phyloP scores from a whole-genome alignment of 2,797 vertebrate species.

The Hyperoplus immaculatus region DNA sequence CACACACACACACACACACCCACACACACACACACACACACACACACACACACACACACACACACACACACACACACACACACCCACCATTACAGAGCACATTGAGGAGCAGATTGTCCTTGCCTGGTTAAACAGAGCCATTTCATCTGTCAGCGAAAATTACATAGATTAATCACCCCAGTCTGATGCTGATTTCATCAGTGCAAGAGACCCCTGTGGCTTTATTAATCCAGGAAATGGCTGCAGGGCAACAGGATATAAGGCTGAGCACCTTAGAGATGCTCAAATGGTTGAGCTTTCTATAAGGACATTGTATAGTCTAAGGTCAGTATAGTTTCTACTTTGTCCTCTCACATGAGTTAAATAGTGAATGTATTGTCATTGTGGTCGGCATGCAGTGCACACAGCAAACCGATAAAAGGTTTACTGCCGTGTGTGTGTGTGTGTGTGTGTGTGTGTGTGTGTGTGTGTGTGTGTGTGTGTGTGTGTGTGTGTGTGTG shows the following conservation, averaged over 20 bases:
- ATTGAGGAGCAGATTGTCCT: slow-evolving; percentile 34
- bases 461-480: too few species aligned
- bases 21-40: slow-evolving; percentile 24
- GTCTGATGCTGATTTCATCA: slow-evolving; percentile 54
- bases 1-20: slow-evolving; percentile 6
- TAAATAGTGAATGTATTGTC: background rate
- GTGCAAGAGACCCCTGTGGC: slow-evolving; percentile 27
- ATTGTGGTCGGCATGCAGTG: background rate
- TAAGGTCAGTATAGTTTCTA: background rate
- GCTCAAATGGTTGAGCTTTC: slow-evolving; percentile 13
- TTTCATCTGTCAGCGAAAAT: slow-evolving; percentile 55
- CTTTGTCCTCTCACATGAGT: background rate
- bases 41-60: slow-evolving; percentile 31
- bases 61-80: slow-evolving; percentile 32
- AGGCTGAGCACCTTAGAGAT: slow-evolving; percentile 7
- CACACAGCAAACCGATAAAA: background rate
- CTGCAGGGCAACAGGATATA: background rate
- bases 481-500: too few species aligned
- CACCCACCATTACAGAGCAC: background rate
- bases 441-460: too few species aligned
- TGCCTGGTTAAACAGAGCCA: slow-evolving; percentile 53
- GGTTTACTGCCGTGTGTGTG: too few species aligned
- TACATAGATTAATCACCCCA: slow-evolving; percentile 42
- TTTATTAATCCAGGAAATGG: slow-evolving; percentile 39
- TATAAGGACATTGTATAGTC: background rate